Evolutionary conservation across 2,113 vertebrate species (phyloP), one percentile per base, ranked within the genome.

Genomic region (Pongo abelii): DNA sequence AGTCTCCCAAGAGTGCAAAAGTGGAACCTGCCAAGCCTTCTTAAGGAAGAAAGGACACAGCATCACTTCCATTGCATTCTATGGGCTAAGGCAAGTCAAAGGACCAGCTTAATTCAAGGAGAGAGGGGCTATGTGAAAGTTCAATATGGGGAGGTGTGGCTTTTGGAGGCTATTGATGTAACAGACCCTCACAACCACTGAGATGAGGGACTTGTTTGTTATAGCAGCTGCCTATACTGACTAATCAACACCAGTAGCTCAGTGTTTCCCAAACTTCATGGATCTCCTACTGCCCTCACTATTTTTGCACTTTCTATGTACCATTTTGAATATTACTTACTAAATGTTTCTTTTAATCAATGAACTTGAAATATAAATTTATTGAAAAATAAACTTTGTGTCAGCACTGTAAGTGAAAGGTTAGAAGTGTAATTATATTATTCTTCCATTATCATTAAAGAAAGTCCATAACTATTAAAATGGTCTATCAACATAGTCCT

Each of bases 11-110:
- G 59, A 79, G 12, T 55, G 3, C n/a, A n/a, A 25, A 40, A 40
- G 27, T 2, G 1, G 43, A 64, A 48, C 5, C 5, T 30, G 10
- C 32, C 48, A 57, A 25, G 14, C 2, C 13, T 57, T 43, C 46
- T 35, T 25, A 20, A 52, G 50, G 40, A 7, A 8, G 78, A 69
- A 89, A 4, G 11, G 84, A 57, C 5, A 17, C 6, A 67, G 79
- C 1, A 27, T 27, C 5, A 0, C 27, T 59, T 18, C 9, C 1
- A 3, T 12, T 25, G 12, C 10, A 8, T 3, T 16, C 32, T 38
- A 12, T n/a, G 35, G 18, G 35, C 16, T 11, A 18, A 27, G 52
- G 27, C 32, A n/a, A 81, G 46, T 32, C 13, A 7, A 35, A 81
- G 46, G 40, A 69, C 30, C 8, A 55, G n/a, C 14, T 16, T 4